Evolutionary conservation across 2,797 vertebrate genomes (phyloP).

Genomic region (Geotrypetes seraphini): DNA sequence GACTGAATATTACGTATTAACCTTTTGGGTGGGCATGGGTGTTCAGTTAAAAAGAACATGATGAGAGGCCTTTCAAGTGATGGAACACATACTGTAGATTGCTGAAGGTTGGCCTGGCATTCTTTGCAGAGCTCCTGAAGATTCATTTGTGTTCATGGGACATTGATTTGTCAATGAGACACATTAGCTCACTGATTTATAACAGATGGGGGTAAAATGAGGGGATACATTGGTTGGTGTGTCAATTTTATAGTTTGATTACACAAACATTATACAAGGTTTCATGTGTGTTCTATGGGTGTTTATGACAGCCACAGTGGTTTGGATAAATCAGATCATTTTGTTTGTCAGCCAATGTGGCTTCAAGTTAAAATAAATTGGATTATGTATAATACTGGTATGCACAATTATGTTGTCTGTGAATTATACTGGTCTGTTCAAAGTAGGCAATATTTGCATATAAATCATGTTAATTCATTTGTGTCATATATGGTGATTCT

Average conservation of each 20-base stretch:
- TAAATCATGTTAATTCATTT: constrained; percentile 21
- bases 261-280: background rate
- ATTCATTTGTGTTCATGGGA: too few species aligned
- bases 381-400: background rate
- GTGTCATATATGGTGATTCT: constrained; percentile 9
- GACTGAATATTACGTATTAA: too few species aligned
- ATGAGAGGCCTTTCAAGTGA: too few species aligned
- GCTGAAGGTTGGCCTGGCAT: too few species aligned
- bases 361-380: background rate
- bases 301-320: background rate
- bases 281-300: background rate
- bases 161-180: fast-evolving
- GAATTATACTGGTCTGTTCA: background rate
- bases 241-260: too few species aligned
- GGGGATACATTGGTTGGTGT: background rate
- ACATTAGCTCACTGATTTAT: too few species aligned
- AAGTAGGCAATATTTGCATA: constrained; percentile 12
- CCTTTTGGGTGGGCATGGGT: too few species aligned
- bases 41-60: too few species aligned
- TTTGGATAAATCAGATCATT: background rate
- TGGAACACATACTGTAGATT: too few species aligned
- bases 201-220: too few species aligned
- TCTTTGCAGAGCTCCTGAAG: too few species aligned
- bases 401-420: background rate
- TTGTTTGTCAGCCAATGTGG: too few species aligned